phyloP scores from a whole-genome alignment of 2,113 vertebrate species.

The Cairina moschata region DNA sequence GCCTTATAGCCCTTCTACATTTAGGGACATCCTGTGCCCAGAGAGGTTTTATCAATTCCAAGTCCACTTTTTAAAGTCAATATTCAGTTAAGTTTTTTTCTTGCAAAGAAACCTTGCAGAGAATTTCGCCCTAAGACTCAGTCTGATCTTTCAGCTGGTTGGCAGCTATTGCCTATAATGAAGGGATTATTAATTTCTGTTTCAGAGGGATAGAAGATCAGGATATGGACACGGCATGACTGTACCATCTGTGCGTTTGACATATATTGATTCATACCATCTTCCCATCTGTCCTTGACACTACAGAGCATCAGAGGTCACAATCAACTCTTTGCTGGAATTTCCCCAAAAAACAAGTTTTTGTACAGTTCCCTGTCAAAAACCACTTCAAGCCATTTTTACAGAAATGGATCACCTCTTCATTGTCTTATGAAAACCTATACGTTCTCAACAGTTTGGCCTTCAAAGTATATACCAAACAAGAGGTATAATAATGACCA shows the following conservation, averaged over 20 bases:
- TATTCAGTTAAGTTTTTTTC: not conserved
- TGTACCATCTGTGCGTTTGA: constrained; percentile 82
- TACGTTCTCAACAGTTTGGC: not conserved
- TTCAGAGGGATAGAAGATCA: constrained; percentile 77
- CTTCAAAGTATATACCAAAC: not conserved
- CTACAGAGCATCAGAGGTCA: constrained; percentile 74
- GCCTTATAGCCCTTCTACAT: not conserved
- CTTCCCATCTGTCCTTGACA: constrained; percentile 85
- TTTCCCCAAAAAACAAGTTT: constrained; percentile 69
- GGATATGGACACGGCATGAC: constrained; percentile 79
- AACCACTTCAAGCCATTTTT: constrained; percentile 13
- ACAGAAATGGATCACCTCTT: constrained; percentile 46
- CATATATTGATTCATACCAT: constrained; percentile 82
- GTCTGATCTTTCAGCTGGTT: constrained; percentile 73
- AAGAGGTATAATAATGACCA: not conserved
- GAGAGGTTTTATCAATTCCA: not conserved
- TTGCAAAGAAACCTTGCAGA: constrained; percentile 26
- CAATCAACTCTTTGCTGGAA: constrained; percentile 76
- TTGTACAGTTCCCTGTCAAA: constrained; percentile 46
- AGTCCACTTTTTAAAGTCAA: not conserved
- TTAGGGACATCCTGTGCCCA: not conserved
- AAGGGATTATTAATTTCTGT: constrained; percentile 83
- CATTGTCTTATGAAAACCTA: not conserved
- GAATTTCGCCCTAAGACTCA: constrained; percentile 39
- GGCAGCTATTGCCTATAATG: constrained; percentile 78